Evolutionary conservation across 2,113 vertebrate genomes (phyloP), one percentile per base, ranked within the genome.

Genomic region (Argyrosomus japonicus): DNA sequence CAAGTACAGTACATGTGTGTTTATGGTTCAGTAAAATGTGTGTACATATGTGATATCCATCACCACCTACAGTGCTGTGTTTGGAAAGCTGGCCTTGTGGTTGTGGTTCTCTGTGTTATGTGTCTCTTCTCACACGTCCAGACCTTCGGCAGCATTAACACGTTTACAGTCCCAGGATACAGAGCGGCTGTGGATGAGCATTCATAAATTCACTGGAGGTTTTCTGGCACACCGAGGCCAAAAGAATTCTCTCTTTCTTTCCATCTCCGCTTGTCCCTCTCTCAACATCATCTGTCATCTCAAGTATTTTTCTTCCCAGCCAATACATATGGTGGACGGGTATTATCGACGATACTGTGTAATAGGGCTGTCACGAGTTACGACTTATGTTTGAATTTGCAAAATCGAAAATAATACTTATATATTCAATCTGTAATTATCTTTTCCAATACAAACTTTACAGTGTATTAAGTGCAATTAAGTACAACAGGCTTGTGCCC

Each of bases 21-120:
- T 47, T 85, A 84, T 74, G 67, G 68, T 63, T 50, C 32, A 36
- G 69, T 64, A 40, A 64, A 73, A 80, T 62, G 77, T 81, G 87
- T 81, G 67, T 83, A 81, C 85, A 91, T 75, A 83, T 92, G 89
- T 53, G 64, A 84, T 87, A 90, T 91, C 86, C 77, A 89, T 89
- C 85, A 89, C 80, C 87, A 77, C 86, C 82, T 88, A 64, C 78
- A 67, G 81, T 21, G 75, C 68, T 62, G 43, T 83, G 88, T 86
- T 92, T 90, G 90, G 86, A 88, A 69, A 89, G 84, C 84, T 82
- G 84, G 86, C 65, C 80, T 27, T 71, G 85, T 60, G 82, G 73
- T 84, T 84, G 82, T 73, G 79, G 86, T 71, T 76, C 60, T 56
- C 68, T 77, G 73, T 9, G 71, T 68, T 79, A 50, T 84, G 85